Evolutionary conservation across 1,140 invertebrate genomes (phyloP), one percentile per base, ranked within the genome.

Genomic region (Drosophila watanabei): DNA sequence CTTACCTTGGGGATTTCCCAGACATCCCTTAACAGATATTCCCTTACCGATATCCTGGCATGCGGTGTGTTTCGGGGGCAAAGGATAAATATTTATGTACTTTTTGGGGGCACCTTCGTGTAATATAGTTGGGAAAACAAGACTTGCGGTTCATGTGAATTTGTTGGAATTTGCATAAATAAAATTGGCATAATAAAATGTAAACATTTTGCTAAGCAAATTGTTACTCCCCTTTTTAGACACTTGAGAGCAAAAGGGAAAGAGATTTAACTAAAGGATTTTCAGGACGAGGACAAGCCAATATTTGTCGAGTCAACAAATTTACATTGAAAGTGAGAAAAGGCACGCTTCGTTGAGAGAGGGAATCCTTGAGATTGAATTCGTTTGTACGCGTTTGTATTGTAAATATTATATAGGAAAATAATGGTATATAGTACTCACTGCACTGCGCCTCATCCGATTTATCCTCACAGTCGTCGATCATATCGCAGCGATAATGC

Each of bases 391-490:
- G n/a, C 10, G n/a, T 7, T 28, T 16, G 32, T 51, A 32, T 51
- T 35, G 16, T 18, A 33, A 33, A 37, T 45, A 9, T n/a, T 49
- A 56, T 46, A 35, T 54, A 24, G 18, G 11, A 10, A 41, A 8
- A 30, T 51, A 37, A 16, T 28, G 30, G 48, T 54, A n/a, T 24
- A 28, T 28, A 43, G 14, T 61, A 98, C 97, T 98, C 94, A 99
- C 98, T 96, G 94, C 98, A 99, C 92, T 97, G 97, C 18, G 96
- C 96, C 94, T 99, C 98, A 93, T 99, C 98, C 13, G 97, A 97
- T 63, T 98, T 98, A 93, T 99, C 98, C 43, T 97, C 96, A 94
- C 98, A 99, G 94, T 99, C 98, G 0, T 98, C 96, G 46, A 96
- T 96, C 95, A 97, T 98, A 94, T 99, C 98, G 94, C 98, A 99